phyloP scores from a whole-genome alignment of 2,113 vertebrate genomes.

The Porphyrio hochstetteri region DNA sequence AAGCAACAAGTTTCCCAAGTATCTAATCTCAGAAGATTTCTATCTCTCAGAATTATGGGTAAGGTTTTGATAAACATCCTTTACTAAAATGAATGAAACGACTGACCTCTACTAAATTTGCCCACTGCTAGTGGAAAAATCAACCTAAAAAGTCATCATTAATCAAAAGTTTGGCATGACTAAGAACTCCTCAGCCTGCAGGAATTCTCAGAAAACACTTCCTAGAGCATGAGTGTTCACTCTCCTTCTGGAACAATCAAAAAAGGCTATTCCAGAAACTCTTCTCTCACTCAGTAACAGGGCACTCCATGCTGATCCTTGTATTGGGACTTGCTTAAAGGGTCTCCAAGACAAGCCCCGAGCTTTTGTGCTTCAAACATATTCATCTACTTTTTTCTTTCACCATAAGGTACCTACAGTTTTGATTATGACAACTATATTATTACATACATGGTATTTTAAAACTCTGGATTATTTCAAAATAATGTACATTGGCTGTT shows the following conservation, averaged over 20 bases:
- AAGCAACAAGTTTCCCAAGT: constrained; percentile 15
- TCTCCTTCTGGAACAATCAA: not conserved
- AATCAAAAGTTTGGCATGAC: not conserved
- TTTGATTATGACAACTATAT: not conserved
- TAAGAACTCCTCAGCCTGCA: not conserved
- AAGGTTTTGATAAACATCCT: constrained; percentile 17
- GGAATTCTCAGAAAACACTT: constrained; percentile 40
- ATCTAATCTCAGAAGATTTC: constrained; percentile 31
- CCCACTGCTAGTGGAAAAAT: constrained; percentile 21
- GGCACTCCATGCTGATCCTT: not conserved
- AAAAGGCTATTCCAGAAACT: not conserved
- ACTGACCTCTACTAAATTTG: not conserved
- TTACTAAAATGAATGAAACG: not conserved
- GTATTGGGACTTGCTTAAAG: not conserved
- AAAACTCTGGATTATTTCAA: not conserved
- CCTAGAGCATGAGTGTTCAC: not conserved
- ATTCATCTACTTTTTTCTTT: not conserved
- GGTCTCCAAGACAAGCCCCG: not conserved
- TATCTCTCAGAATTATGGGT: not conserved
- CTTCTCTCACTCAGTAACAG: not conserved
- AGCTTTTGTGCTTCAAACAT: not conserved
- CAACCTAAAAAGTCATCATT: not conserved
- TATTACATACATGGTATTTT: not conserved
- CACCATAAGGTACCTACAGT: not conserved
- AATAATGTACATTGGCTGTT: not conserved